These are phyloP conservation scores for Unio delphinus DNA, from an alignment of 2,888 invertebrate species.

Conservation along the genomic window DNA sequence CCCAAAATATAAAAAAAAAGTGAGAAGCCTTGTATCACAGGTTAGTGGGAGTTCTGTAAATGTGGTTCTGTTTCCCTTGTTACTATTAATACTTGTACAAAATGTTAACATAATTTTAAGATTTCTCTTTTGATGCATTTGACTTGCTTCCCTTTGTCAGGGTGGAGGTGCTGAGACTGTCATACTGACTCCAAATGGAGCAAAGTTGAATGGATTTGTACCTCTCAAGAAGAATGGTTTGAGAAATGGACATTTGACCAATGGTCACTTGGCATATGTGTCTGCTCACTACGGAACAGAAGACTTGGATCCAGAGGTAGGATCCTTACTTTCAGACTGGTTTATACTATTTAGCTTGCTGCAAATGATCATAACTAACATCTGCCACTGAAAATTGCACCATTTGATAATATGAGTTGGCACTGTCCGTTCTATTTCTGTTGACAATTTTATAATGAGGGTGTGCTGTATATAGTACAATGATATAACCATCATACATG, in stretches of 20 bases:
- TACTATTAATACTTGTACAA: no score
- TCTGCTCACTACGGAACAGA: slow-evolving; percentile 18
- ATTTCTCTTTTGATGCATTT: not conserved
- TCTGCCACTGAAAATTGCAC: not conserved
- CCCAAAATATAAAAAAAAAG: no score
- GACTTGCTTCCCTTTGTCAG: slow-evolving; percentile 23
- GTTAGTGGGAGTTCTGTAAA: no score
- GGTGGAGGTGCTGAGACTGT: slow-evolving; percentile 57
- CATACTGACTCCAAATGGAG: slow-evolving; percentile 58
- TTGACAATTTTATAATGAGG: no score
- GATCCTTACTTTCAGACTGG: not conserved
- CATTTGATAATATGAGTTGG: no score
- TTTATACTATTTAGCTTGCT: not conserved
- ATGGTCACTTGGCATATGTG: slow-evolving; percentile 44
- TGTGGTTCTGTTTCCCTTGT: no score
- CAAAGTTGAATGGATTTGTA: slow-evolving; percentile 53
- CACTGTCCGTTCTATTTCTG: no score
- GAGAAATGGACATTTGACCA: slow-evolving; percentile 46
- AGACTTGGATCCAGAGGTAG: slow-evolving; percentile 29
- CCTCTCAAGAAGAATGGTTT: slow-evolving; percentile 49
- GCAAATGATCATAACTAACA: not conserved
- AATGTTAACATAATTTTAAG: no score
- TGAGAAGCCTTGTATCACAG: no score
- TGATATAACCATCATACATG: no score
- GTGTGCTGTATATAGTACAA: no score